Evolutionary conservation across 2,888 invertebrate species (phyloP), one percentile per base, ranked within the genome.

Genomic region (Ametastegia equiseti): DNA sequence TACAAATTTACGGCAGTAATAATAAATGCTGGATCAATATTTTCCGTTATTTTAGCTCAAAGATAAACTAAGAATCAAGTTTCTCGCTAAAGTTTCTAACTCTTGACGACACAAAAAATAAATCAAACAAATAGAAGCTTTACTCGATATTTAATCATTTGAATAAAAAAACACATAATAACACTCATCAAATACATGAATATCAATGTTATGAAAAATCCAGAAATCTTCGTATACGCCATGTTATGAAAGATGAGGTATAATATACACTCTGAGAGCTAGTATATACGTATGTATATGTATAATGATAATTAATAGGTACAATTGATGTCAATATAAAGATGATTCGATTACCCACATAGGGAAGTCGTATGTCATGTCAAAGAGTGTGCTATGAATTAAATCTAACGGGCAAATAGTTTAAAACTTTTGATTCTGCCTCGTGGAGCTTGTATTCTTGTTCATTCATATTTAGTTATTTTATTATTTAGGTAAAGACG

Each of bases 401-500:
- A 19, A n/a, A 75, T 36, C n/a, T 54, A 50, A 33, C 30, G 23
- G 69, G 50, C 73, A 50, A 15, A 33, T 36, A 75, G 9, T 54
- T 19, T 13, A 13, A 60, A 15, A 6, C 60, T 60, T 60, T 13
- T 60, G 13, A 7, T 54, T 60, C 30, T 60, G 1, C 15, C 36
- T 9, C 2, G 36, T 65, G 23, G 7, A 65, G 19, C n/a, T n/a
- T n/a, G n/a, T n/a, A n/a, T n/a, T n/a, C n/a, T 54, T 54, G 13
- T 54, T 67, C 19, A 15, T 47, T 71, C 15, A 71, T 50, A 30
- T 73, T 9, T 47, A 45, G 27, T 19, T 7, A 47, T 71, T 75
- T 33, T 11, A 4, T 19, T 4, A 83, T 81, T 19, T 82, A 90
- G 95, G 95, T 71, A 95, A 96, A 89, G 96, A 97, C 83, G 94